A percentile compares a stretch with the other conserved stretches of the same genome.
phyloP scores from a whole-genome alignment of 2,888 invertebrate species.

The Kuschelorhynchus macadamiae region DNA sequence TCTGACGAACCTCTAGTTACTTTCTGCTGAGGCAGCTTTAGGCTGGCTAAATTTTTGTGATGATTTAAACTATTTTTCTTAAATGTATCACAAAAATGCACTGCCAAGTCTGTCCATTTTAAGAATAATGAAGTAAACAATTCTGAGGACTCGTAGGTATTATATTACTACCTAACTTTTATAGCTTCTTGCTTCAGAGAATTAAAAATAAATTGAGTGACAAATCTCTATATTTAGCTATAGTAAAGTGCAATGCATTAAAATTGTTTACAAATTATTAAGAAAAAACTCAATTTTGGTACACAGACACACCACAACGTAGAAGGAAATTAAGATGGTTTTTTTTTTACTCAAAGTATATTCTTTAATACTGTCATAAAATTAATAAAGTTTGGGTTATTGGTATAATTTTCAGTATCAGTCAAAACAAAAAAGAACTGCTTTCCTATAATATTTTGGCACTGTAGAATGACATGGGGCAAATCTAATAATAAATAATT shows the following conservation, averaged over 20 bases:
- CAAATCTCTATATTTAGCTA: constrained; percentile 54
- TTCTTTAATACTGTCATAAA: too few relatives aligned
- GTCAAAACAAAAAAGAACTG: too few relatives aligned
- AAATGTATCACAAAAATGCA: constrained; percentile 20
- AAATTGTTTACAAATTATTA: constrained; percentile 46
- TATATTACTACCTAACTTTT: constrained; percentile 52
- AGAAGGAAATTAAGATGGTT: too few relatives aligned
- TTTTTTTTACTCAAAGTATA: too few relatives aligned
- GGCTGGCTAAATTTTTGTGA: constrained; percentile 36
- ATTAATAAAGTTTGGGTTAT: too few relatives aligned
- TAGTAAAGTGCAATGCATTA: constrained; percentile 60
- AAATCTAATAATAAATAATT: too few relatives aligned
- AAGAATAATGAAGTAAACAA: constrained; percentile 13
- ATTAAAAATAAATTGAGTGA: constrained; percentile 60
- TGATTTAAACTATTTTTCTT: constrained; percentile 17
- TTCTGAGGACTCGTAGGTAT: constrained; percentile 36
- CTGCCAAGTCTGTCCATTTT: constrained; percentile 27
- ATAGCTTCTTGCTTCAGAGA: constrained; percentile 65
- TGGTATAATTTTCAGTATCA: too few relatives aligned
- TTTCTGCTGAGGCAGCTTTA: constrained; percentile 23
- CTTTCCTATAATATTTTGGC: too few relatives aligned
- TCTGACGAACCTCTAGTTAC: neutral
- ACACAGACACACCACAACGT: constrained; percentile 46
- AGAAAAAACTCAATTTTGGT: constrained; percentile 27
- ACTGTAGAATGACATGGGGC: too few relatives aligned